Evolutionary conservation across 1,140 invertebrate species (phyloP), one percentile per base, ranked within the genome.

Genomic region (Aphelenchoides fujianensis): DNA sequence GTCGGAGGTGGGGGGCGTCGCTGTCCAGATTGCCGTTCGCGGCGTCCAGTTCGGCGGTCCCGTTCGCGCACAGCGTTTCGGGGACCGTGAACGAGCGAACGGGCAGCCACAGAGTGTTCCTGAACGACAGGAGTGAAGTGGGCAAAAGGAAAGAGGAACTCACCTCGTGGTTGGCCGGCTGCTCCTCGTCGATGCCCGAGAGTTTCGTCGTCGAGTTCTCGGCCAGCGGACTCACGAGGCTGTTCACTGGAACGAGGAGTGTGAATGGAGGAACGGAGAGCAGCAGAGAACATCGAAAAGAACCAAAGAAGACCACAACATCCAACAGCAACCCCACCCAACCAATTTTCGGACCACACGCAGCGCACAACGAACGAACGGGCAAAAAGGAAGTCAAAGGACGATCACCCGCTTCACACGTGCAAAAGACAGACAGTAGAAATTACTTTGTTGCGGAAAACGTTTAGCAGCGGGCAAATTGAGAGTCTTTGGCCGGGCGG

Each of bases 161-260:
- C 32, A 76, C 72, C 66, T 72, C 70, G n/a, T 63, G 53, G 37
- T 72, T 66, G 12, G 48, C 70, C 28, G 63, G 74, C 9, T 73
- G 28, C 34, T 79, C 78, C 66, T 79, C 78, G 35, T 75, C 75
- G 32, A 79, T 79, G 35, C 77, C 78, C 5, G 72, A 70, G 9
- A 79, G 59, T 53, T 71, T 54, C n/a, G 31, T 31, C 35, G 35
- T 64, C 31, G 55, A 35, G 23, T 69, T 19, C n/a, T 79, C 75
- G 34, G 77, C 70, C 48, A 73, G 12, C 23, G 76, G 76, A 70
- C 77, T 79, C 23, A 79, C 79, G n/a, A 79, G 63, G 59, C 78
- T 80, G 5, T 71, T 79, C 71, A 79, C 78, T 79, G 61, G 78
- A 79, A 79, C 64, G 5, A 28, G 1, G 3, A 16, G 27, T 1